Evolutionary conservation across 2,888 invertebrate species (phyloP).

Genomic region (Oegoconia quadripuncta): DNA sequence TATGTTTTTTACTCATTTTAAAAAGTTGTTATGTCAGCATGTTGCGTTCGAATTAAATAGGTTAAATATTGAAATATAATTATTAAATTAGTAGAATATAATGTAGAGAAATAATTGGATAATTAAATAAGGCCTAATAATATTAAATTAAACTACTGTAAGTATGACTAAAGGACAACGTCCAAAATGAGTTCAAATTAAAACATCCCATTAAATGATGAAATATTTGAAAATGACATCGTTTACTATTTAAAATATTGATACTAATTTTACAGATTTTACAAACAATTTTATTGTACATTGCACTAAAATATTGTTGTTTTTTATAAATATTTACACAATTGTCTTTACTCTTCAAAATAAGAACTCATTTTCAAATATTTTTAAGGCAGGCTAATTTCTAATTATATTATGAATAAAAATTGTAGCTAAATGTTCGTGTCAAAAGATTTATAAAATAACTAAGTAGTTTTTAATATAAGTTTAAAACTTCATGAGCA

Average conservation of each 20-base stretch:
- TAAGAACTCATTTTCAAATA: background rate
- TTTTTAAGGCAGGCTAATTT: conserved; percentile 1
- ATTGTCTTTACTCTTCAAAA: background rate
- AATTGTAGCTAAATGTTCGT: conserved; percentile 23
- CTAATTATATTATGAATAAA: conserved; percentile 16
- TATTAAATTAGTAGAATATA: too few relatives aligned
- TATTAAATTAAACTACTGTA: too few relatives aligned
- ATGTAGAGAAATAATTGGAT: too few relatives aligned
- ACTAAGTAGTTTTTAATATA: conserved; percentile 5
- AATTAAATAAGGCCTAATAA: too few relatives aligned
- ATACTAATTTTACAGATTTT: background rate
- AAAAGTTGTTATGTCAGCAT: background rate
- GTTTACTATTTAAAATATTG: background rate
- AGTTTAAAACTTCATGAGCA: background rate
- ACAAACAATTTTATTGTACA: background rate
- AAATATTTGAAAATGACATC: conserved; percentile 3
- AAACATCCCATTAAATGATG: background rate
- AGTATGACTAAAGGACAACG: background rate
- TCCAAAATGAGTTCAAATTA: background rate
- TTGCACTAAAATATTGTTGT: background rate
- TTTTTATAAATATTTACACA: background rate
- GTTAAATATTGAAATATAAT: too few relatives aligned
- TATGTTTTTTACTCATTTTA: too few relatives aligned
- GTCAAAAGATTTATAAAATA: conserved; percentile 24
- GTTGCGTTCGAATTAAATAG: too few relatives aligned